Evolutionary conservation across 2,113 vertebrate genomes (phyloP), one percentile per base, ranked within the genome.

Genomic region (Spheniscus mendiculus): DNA sequence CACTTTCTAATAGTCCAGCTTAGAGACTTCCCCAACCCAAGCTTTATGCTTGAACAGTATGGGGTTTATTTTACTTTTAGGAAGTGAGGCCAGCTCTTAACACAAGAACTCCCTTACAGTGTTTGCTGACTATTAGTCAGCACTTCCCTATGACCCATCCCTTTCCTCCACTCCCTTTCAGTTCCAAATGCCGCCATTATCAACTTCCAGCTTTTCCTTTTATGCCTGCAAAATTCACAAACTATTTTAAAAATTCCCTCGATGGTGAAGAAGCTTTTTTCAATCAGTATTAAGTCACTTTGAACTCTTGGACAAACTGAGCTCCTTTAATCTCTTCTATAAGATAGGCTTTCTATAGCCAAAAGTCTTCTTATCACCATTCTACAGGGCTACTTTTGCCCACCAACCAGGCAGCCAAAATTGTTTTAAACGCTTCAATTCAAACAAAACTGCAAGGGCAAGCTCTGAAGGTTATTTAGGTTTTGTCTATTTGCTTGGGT

Each of bases 41-140:
- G 82, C 17, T 63, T 89, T 29, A 55, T 7, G 13, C 23, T 79
- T 80, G 40, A 58, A 36, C 12, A 84, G 34, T 32, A 56, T 0
- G 36, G 76, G 45, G 29, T 72, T 87, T 87, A 59, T 91, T 93
- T 93, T 91, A 59, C 52, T 72, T 83, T 85, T 26, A 83, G 87
- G 73, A 95, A 95, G 13, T 38, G n/a, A 85, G 34, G 59, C 73
- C 81, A 89, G 34, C 42, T 87, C 25, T 53, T 49, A 89, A 72
- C 34, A 62, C 12, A 83, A 73, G 45, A 83, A 13, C 50, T 78
- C 47, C 22, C 15, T 65, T 19, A n/a, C 20, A 87, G 25, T 83
- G 82, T 96, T 97, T 94, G 91, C 70, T 72, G 56, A 90, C 52
- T 66, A 72, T 94, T 83, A 97, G 90, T 96, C 92, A 96, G 96